Evolutionary conservation across 2,888 invertebrate species (phyloP), one percentile per base, ranked within the genome.

Genomic region (Drosophila paranaensis): DNA sequence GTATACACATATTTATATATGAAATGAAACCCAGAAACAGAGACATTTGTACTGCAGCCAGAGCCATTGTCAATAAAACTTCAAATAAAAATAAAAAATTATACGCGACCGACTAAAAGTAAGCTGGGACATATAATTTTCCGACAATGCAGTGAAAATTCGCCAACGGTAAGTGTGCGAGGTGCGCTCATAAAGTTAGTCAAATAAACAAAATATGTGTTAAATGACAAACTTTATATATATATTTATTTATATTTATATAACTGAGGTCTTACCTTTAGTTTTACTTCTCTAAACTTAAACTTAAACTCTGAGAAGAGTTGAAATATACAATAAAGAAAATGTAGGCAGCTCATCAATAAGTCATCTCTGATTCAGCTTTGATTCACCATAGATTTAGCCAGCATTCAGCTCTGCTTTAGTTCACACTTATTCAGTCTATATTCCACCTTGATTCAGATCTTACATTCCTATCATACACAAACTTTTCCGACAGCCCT

Each of bases 111-210:
- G 65, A 67, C 77, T 60, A 60, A 77, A 75, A 81, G 80, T 79
- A 88, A 88, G 86, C 82, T 85, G 74, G 60, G 77, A 85, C 76
- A 75, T 78, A 78, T 71, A 74, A 78, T 74, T 73, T 74, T 62
- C 50, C 40, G 33, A 35, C 62, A 57, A 27, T 46, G 33, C 69
- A 50, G 46, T 57, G 53, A 67, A 79, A 72, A 66, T 71, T 65
- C 37, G 53, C 46, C 40, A 69, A 81, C 68, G 68, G 60, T 77
- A 71, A 55, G 40, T 9, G 20, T 6, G n/a, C 60, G 87, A 71
- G 76, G 48, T 30, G 13, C 0, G 50, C 3, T 48, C n/a, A 14
- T 46, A 30, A 16, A 20, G 51, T 83, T 65, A 20, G 2, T 11
- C 11, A 33, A 9, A n/a, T 11, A 1, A 16, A 16, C 4, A 16